phyloP scores from a whole-genome alignment of 1,140 invertebrate species.

The Antheraea mylitta region DNA sequence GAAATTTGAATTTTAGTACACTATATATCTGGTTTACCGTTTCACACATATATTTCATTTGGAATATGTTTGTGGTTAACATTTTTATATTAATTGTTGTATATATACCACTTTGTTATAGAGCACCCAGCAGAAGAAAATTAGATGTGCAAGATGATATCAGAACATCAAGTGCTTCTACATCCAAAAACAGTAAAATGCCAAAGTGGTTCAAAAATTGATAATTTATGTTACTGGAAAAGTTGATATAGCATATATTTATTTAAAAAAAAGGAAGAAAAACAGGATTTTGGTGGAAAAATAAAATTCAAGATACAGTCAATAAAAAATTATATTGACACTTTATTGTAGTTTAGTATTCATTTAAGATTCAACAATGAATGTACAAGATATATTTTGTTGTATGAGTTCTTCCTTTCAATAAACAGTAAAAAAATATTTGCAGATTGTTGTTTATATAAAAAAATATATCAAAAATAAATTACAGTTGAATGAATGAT shows the following conservation, averaged over 20 bases:
- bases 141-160: slow-evolving; percentile 30
- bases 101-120: slow-evolving; percentile 24
- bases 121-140: slow-evolving; percentile 55
- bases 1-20: too few species aligned
- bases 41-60: too few species aligned
- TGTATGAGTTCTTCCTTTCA: too few species aligned
- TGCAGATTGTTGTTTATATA: too few species aligned
- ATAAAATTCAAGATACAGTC: too few species aligned
- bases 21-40: too few species aligned
- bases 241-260: background rate
- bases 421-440: too few species aligned
- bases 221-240: background rate
- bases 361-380: slow-evolving; percentile 14
- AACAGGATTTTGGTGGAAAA: too few species aligned
- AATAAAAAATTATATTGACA: too few species aligned
- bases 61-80: too few species aligned
- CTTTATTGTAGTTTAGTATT: too few species aligned
- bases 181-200: slow-evolving; percentile 55
- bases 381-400: background rate
- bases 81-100: background rate
- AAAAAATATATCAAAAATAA: background rate
- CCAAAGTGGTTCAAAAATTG: slow-evolving; percentile 61
- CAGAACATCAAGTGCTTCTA: slow-evolving; percentile 26
- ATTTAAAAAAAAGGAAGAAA: background rate
- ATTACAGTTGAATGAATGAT: slow-evolving; percentile 59